Percentiles rank a stretch among this genome's conserved stretches.
These are phyloP conservation scores for Apis laboriosa DNA, from an alignment of 1,140 invertebrate genomes.

Conservation along the genomic window DNA sequence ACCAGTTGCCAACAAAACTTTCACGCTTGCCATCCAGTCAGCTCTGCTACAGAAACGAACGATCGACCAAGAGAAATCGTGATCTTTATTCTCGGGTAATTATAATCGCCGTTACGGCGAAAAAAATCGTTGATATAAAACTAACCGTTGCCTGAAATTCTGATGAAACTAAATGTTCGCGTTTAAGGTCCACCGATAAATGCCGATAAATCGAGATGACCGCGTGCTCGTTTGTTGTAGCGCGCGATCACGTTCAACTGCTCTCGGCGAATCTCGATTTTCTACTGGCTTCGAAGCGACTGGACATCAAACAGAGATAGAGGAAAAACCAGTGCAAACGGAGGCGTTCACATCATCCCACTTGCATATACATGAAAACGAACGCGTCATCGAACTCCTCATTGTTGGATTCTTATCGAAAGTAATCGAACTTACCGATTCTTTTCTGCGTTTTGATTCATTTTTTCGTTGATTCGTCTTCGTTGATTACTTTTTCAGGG, in stretches of 20 bases:
- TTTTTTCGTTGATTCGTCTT: too few species aligned
- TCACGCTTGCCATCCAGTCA: neutral
- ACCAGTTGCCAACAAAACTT: conserved; percentile 13
- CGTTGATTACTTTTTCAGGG: too few species aligned
- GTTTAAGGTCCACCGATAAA: neutral
- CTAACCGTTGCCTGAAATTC: neutral
- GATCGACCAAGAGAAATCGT: neutral
- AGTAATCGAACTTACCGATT: too few species aligned
- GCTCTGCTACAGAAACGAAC: neutral
- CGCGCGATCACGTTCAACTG: neutral
- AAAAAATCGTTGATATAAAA: neutral
- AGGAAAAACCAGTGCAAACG: conserved; percentile 4
- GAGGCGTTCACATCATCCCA: conserved; percentile 6
- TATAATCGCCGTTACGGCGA: neutral
- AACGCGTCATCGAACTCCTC: neutral
- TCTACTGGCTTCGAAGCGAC: conserved; percentile 20
- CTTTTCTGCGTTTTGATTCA: too few species aligned
- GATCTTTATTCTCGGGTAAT: neutral
- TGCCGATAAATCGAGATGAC: conserved; percentile 4
- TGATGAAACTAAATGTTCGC: neutral
- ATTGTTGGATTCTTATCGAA: too few species aligned
- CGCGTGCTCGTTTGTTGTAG: neutral
- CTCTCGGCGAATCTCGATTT: conserved; percentile 21
- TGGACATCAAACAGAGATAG: neutral
- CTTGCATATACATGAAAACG: neutral